Conservation (phyloP, 2,797 vertebrate genomes). For the Peromyscus melanophrys region DNA sequence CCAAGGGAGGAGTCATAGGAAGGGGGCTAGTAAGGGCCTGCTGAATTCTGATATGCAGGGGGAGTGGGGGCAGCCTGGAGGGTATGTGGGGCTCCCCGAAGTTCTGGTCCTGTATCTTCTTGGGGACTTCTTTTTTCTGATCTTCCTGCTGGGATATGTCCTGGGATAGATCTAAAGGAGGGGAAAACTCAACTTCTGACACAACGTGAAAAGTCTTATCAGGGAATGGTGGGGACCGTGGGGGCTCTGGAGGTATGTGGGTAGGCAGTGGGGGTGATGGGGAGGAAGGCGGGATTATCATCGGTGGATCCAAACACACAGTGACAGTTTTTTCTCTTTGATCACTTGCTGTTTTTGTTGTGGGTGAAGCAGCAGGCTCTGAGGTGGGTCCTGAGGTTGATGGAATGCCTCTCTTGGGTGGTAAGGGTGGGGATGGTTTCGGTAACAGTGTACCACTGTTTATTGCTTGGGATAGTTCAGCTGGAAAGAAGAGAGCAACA, state of each 20-base stretch:
- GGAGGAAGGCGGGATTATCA: slow-evolving; percentile 41
- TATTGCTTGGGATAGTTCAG: slow-evolving; percentile 93
- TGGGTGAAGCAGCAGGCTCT: slow-evolving; percentile 83
- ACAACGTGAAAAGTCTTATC: slow-evolving; percentile 81
- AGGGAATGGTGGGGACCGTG: slow-evolving; percentile 86
- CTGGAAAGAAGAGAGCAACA: slow-evolving; percentile 88
- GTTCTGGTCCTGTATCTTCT: slow-evolving; percentile 82
- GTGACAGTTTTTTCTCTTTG: slow-evolving; percentile 78
- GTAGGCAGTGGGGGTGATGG: slow-evolving; percentile 93
- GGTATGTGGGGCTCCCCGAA: slow-evolving; percentile 85
- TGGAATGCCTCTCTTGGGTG: slow-evolving; percentile 95
- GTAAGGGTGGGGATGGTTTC: slow-evolving; percentile 97
- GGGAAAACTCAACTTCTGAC: slow-evolving; percentile 77
- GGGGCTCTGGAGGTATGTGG: slow-evolving; percentile 92
- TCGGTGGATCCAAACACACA: background rate
- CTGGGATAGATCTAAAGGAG: slow-evolving; percentile 79
- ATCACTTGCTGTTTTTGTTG: slow-evolving; percentile 82
- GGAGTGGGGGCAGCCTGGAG: slow-evolving; percentile 92
- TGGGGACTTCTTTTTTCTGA: slow-evolving; percentile 76
- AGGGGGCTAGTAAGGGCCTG: slow-evolving; percentile 96
- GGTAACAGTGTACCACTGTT: slow-evolving; percentile 89
- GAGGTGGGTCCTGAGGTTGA: slow-evolving; percentile 87
- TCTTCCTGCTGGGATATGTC: slow-evolving; percentile 84
- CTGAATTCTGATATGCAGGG: slow-evolving; percentile 98
- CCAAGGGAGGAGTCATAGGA: slow-evolving; percentile 92